Percentiles rank a stretch among this genome's conserved stretches.
Evolutionary conservation across 1,140 invertebrate genomes (phyloP).

Genomic region (Drosophila subobscura): DNA sequence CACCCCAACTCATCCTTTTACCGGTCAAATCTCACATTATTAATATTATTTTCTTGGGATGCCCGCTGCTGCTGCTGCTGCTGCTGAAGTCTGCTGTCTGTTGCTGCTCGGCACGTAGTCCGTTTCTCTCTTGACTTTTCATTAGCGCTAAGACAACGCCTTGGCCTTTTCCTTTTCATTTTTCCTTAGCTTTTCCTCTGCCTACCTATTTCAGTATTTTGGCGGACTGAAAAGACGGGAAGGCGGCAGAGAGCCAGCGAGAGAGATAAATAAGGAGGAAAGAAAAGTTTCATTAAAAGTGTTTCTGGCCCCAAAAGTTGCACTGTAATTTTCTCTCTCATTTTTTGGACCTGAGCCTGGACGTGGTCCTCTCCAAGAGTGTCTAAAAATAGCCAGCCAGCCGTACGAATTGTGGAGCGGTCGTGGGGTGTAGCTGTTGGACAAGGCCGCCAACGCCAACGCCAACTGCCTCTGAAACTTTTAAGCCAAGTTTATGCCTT

Average conservation of each 20-base stretch:
- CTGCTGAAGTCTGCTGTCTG: not conserved
- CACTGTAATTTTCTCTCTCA: conserved; percentile 70
- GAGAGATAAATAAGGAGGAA: conserved; percentile 1
- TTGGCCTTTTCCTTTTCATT: conserved; percentile 7
- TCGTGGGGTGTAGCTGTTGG: not conserved
- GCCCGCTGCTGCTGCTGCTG: conserved; percentile 36
- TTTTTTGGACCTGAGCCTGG: conserved; percentile 8
- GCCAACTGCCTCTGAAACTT: conserved; percentile 56
- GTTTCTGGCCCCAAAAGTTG: conserved; percentile 53
- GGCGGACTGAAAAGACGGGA: conserved; percentile 28
- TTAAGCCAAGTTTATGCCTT: conserved; percentile 78
- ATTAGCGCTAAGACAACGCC: conserved; percentile 64
- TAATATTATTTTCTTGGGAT: conserved; percentile 67
- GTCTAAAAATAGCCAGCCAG: conserved; percentile 53
- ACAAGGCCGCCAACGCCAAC: not conserved
- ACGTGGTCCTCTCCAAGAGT: conserved; percentile 23
- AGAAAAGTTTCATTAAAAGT: conserved; percentile 79
- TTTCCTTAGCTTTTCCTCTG: conserved; percentile 2
- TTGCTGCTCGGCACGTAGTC: conserved; percentile 58
- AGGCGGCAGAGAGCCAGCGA: not conserved
- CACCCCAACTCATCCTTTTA: not conserved
- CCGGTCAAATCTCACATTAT: conserved; percentile 51
- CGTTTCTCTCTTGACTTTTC: conserved; percentile 64
- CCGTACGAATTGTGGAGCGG: conserved; percentile 12
- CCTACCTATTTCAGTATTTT: conserved; percentile 1